Evolutionary conservation across 2,888 invertebrate genomes (phyloP), one percentile per base, ranked within the genome.

Genomic region (Cephus runcator): DNA sequence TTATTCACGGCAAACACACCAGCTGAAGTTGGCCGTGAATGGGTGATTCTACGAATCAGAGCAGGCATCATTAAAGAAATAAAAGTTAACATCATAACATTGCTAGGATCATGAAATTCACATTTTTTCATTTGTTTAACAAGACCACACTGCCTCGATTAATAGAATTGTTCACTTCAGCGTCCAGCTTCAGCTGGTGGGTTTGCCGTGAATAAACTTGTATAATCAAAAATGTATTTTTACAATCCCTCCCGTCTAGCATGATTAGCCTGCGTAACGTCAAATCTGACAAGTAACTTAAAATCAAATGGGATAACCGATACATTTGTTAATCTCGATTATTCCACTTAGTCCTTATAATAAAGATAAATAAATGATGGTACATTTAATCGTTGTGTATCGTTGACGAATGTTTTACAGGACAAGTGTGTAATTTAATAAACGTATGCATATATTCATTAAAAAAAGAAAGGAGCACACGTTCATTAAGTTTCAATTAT

Each of bases 401-500:
- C 71, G 23, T 71, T 56, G 56, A 56, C 56, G 56, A 56, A 34
- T 71, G 33, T 31, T 71, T 71, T 71, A 31, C 71, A 71, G 33
- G 33, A 71, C 34, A 31, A 71, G 33, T 15, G 33, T 71, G 33
- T 71, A 71, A 71, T 71, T 31, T 71, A 71, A 71, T 71, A 71
- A 71, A 71, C 34, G 33, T 34, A 71, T 34, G 71, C 15, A 71
- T 34, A 71, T 71, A 34, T 34, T 71, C 15, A 71, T 71, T 34
- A 30, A 69, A 69, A 33, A 31, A 69, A 71, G 11, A 69, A 33
- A 31, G 31, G 31, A 71, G 31, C 31, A 71, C 30, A 33, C 12
- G 31, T 33, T 71, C 23, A 34, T 71, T 31, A 31, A 71, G 71
- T 71, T 23, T 71, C 71, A 71, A 76, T 35, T 36, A 33, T 76